Percentiles rank a stretch among this genome's conserved stretches.
phyloP scores from a whole-genome alignment of 1,140 invertebrate genomes.

The Lerema accius region DNA sequence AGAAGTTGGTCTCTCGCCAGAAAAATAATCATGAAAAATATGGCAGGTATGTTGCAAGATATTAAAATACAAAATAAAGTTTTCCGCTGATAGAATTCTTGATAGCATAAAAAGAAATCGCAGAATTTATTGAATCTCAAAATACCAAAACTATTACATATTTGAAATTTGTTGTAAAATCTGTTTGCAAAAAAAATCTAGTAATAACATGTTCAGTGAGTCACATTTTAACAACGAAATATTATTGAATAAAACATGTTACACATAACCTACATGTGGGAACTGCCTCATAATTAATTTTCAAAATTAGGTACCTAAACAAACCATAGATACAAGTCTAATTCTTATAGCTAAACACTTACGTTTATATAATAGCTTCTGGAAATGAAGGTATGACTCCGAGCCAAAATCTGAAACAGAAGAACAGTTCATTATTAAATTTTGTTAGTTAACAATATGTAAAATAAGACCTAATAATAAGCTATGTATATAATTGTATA shows the following conservation, averaged over 20 bases:
- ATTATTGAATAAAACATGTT: too few species aligned
- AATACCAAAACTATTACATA: too few species aligned
- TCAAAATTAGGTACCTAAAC: neutral
- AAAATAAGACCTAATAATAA: too few species aligned
- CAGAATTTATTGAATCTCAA: too few species aligned
- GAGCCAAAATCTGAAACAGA: slow-evolving; percentile 72
- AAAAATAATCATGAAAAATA: slow-evolving; percentile 67
- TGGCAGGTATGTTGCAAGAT: slow-evolving; percentile 57
- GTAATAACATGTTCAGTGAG: too few species aligned
- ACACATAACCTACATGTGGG: too few species aligned
- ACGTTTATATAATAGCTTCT: slow-evolving; percentile 71
- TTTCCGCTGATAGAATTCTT: slow-evolving; percentile 50
- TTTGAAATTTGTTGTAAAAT: too few species aligned
- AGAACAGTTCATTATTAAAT: slow-evolving; percentile 35
- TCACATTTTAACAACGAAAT: too few species aligned
- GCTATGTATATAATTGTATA: too few species aligned
- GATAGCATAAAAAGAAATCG: slow-evolving; percentile 3
- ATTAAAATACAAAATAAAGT: slow-evolving; percentile 66
- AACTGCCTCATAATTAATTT: slow-evolving; percentile 1
- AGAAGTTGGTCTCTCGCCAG: slow-evolving; percentile 68
- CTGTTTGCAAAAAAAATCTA: too few species aligned
- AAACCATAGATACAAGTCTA: neutral
- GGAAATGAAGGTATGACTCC: slow-evolving; percentile 77
- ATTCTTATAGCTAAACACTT: slow-evolving; percentile 42
- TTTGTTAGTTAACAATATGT: neutral